These are phyloP conservation scores for Deroptyus accipitrinus DNA, from an alignment of 2,113 vertebrate genomes.

Conservation along the genomic window DNA sequence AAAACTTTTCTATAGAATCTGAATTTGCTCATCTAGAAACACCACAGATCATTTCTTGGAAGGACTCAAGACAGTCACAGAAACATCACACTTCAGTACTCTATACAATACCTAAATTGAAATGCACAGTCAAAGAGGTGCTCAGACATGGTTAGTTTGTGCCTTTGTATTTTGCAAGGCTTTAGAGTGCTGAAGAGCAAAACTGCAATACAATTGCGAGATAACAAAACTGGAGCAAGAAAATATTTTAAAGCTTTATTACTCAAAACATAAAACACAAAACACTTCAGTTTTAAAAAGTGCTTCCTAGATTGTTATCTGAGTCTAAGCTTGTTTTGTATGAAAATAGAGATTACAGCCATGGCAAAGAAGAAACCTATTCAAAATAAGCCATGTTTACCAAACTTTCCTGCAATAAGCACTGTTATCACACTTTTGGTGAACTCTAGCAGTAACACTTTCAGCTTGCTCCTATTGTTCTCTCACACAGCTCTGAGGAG, in stretches of 20 bases:
- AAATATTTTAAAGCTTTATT: neutral
- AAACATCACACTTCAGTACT: neutral
- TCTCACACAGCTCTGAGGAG: neutral
- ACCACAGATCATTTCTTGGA: neutral
- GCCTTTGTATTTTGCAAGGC: neutral
- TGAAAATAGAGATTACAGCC: neutral
- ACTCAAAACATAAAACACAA: neutral
- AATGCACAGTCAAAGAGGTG: neutral
- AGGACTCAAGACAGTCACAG: neutral
- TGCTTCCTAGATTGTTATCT: neutral
- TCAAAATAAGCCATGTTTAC: neutral
- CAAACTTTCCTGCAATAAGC: neutral
- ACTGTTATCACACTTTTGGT: neutral
- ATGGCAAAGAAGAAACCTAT: neutral
- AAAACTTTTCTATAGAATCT: neutral
- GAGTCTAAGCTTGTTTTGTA: neutral
- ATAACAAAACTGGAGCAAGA: neutral
- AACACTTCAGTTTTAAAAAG: neutral
- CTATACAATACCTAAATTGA: neutral
- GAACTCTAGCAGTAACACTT: neutral
- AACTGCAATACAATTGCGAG: neutral
- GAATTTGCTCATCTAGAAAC: slow-evolving; percentile 1
- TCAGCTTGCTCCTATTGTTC: neutral
- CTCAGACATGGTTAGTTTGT: neutral
- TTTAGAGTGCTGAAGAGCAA: neutral